Evolutionary conservation across 2,797 vertebrate genomes (phyloP), one percentile per base, ranked within the genome.

Genomic region (Nyctalus aviator): DNA sequence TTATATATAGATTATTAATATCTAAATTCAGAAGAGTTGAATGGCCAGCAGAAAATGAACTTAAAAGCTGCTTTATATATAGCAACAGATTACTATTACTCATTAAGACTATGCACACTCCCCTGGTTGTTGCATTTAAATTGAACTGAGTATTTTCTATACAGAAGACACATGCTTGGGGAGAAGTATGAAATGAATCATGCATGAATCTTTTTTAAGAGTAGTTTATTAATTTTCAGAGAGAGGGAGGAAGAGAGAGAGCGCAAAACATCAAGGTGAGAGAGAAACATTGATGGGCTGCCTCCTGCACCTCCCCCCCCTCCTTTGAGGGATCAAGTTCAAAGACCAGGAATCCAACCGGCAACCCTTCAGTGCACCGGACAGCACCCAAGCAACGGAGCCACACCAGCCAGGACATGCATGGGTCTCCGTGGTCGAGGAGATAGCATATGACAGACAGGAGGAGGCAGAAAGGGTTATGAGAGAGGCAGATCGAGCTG

Each of bases 11-110:
- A 59, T 59, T 59, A 59, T 27, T 27, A 88, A 64, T 41, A 92
- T 32, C 81, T 64, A 86, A 84, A 95, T 89, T 91, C 85, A 48
- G 79, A 95, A 93, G 41, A 86, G 41, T 37, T 37, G 55, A 35
- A 35, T 46, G 88, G 30, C 13, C 55, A 55, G 27, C 30, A 90
- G 66, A 46, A 50, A 94, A 82, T 73, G 86, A 76, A 55, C 46
- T 76, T 85, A 71, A 93, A 87, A 84, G n/a, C 44, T n/a, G 46
- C n/a, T 81, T 72, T 86, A 21, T 30, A 41, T 21, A 20, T 25
- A 17, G 15, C 55, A 68, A 89, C 72, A 66, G 55, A 35, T 53
- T 81, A 48, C 62, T 20, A 27, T 25, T 50, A 50, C 20, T 25
- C n/a, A 15, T 5, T 44, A 66, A 84, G 48, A 76, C 46, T n/a